Percentiles rank a stretch among this genome's conserved stretches.
Conservation (phyloP, 2,888 invertebrate genomes). For the Metacarcinus magister region DNA sequence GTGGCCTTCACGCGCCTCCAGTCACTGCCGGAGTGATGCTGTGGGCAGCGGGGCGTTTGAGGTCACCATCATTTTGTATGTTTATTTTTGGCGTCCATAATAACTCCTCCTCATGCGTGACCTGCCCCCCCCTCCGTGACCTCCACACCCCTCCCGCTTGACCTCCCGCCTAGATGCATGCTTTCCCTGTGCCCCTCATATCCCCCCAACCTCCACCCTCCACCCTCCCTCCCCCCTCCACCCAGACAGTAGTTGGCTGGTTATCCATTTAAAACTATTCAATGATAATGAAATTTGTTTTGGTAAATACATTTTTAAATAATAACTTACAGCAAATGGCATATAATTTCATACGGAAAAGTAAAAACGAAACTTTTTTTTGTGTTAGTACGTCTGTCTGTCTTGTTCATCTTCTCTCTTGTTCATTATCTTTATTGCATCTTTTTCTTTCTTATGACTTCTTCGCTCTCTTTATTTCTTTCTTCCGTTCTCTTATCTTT, state of each 20-base stretch:
- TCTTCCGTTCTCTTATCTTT: not conserved
- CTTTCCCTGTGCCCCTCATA: not conserved
- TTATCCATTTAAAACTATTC: not conserved
- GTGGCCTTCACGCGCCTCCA: not conserved
- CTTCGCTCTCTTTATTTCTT: not conserved
- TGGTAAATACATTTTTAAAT: not conserved
- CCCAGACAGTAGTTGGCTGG: constrained; percentile 2
- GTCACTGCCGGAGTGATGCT: not conserved
- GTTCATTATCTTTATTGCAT: not conserved
- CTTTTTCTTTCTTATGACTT: not conserved
- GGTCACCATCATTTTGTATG: not conserved
- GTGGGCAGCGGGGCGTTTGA: not conserved
- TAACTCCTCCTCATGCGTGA: constrained; percentile 23
- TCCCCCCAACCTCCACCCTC: not conserved
- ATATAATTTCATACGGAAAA: not conserved
- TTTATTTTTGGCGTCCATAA: not conserved
- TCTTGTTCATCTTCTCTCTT: not conserved
- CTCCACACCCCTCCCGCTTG: constrained; percentile 20
- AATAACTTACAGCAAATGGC: not conserved
- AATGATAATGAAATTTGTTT: constrained; percentile 17
- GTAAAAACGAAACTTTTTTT: not conserved
- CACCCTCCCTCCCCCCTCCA: not conserved
- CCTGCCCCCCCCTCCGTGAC: not conserved
- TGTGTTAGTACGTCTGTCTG: not conserved
- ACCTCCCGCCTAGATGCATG: not conserved